Evolutionary conservation across 1,140 invertebrate species (phyloP), one percentile per base, ranked within the genome.

Genomic region (Uloborus diversus): DNA sequence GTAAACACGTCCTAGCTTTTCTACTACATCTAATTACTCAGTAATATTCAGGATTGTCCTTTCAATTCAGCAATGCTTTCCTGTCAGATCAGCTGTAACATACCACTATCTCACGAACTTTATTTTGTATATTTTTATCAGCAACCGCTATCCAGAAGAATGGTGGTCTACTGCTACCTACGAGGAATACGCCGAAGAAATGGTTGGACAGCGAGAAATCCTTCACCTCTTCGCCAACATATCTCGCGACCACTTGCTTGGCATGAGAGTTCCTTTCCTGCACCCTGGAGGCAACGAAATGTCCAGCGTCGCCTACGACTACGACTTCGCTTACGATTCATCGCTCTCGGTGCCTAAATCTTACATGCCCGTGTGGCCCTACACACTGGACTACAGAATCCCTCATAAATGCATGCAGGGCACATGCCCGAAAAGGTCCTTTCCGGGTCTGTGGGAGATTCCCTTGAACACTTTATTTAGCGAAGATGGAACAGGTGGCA

Each of bases 361-460:
- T 1, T 90, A 81, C 35, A 66, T 93, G 23, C 95, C 95, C 33
- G 94, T 97, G 84, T 98, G 96, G 96, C 96, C 96, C 0, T 97
- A 97, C 89, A 98, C 95, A 2, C 88, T 97, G 17, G 96, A 96
- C 88, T 97, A 95, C 91, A 90, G 94, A 32, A 96, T 97, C 93
- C 95, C 95, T 0, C 94, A 96, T 86, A 59, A 94, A 85, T 97
- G 95, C 86, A 75, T 82, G 61, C 51, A 33, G 28, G 81, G 47
- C 32, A 81, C 65, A 5, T 97, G 95, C 82, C 95, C 96, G 0
- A 94, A 93, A 4, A 93, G 93, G 87, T 92, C 93, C 13, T 97
- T 96, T 88, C 94, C 93, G 87, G 95, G 95, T 81, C 90, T 97
- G 2, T 97, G 96, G 96, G 95, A 97, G 87, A 90, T 97, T n/a